A percentile compares a stretch with the other conserved stretches of the same genome.
These are phyloP conservation scores for Yponomeuta plumbellus DNA, from an alignment of 2,888 invertebrate genomes.

Conservation along the genomic window DNA sequence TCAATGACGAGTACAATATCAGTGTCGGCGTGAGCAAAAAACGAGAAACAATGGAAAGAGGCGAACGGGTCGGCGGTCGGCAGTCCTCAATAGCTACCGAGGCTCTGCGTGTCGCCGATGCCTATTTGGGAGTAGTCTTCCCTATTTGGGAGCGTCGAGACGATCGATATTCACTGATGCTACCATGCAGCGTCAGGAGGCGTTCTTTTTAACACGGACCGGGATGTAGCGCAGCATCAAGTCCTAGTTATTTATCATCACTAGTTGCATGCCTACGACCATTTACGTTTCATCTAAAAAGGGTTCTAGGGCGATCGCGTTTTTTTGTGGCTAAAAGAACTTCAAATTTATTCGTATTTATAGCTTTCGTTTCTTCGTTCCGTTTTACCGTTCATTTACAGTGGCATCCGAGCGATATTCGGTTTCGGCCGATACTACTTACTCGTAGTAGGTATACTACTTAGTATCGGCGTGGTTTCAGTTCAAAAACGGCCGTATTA, in stretches of 20 bases:
- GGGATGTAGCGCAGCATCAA: neutral
- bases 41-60: slow-evolving; percentile 64
- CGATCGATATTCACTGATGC: slow-evolving; percentile 58
- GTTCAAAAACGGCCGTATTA: no score
- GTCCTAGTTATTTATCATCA: neutral
- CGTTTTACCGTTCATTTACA: no score
- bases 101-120: slow-evolving; percentile 40
- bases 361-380: neutral
- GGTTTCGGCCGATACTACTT: no score
- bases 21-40: slow-evolving; percentile 36
- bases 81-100: slow-evolving; percentile 45
- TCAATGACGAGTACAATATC: slow-evolving; percentile 17
- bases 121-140: slow-evolving; percentile 66
- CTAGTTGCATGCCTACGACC: neutral
- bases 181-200: slow-evolving; percentile 30
- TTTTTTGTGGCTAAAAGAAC: no score
- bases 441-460: no score
- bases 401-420: no score
- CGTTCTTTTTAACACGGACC: neutral
- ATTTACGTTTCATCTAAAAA: neutral
- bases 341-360: neutral
- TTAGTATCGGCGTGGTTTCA: no score
- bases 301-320: neutral
- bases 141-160: slow-evolving; percentile 69
- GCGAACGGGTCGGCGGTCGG: slow-evolving; percentile 23